These are phyloP conservation scores for Poeciliopsis retropinna DNA, from an alignment of 2,113 vertebrate genomes.

Conservation along the genomic window DNA sequence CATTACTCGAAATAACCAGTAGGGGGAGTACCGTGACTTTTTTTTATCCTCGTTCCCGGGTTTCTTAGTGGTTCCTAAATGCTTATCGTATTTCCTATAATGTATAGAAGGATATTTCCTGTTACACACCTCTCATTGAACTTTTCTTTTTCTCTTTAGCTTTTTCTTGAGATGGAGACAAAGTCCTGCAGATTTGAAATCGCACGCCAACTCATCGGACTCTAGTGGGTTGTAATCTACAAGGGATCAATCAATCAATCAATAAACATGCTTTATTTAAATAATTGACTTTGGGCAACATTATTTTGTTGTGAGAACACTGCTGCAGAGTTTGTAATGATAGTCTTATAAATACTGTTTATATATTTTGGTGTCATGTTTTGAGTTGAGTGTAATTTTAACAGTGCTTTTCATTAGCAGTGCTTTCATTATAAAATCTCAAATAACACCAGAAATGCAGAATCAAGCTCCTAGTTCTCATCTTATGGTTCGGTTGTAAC, in stretches of 20 bases:
- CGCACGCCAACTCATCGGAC: conserved; percentile 8
- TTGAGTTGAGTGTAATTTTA: conserved; percentile 34
- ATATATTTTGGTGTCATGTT: conserved; percentile 51
- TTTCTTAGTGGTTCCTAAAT: no score
- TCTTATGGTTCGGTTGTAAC: conserved; percentile 23
- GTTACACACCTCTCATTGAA: background rate
- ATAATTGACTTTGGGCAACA: conserved; percentile 21
- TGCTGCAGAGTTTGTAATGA: conserved; percentile 43
- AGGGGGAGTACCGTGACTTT: background rate
- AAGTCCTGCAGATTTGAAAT: conserved; percentile 10
- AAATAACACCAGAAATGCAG: background rate
- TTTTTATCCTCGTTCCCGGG: background rate
- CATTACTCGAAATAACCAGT: conserved; percentile 16
- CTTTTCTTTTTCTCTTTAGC: conserved; percentile 50
- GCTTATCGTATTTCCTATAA: background rate
- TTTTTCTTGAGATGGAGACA: conserved; percentile 60
- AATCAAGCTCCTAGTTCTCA: background rate
- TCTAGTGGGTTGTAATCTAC: conserved; percentile 7
- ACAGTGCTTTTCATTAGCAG: conserved; percentile 19
- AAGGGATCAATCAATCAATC: conserved; percentile 25
- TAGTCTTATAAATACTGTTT: conserved; percentile 67
- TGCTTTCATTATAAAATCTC: conserved; percentile 39
- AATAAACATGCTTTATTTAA: conserved; percentile 44
- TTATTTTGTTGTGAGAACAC: conserved; percentile 28
- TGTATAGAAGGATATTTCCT: background rate